Percentiles rank a stretch among this genome's conserved stretches.
Conservation (phyloP, 92 coral and sea anemone species). For the Parazoanthus darwini region DNA sequence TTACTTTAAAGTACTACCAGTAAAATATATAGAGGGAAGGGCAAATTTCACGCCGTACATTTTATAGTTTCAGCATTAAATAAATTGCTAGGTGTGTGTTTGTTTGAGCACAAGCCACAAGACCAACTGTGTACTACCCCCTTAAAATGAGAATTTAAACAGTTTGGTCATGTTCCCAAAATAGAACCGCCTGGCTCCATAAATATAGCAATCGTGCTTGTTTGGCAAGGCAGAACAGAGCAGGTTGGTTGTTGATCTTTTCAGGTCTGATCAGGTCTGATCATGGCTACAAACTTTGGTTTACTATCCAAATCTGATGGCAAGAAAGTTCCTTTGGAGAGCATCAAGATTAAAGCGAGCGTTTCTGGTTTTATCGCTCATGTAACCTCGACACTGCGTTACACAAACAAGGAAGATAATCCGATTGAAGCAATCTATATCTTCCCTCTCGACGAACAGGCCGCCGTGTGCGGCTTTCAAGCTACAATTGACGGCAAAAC, state of each 20-base stretch:
- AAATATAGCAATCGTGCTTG: too few relatives aligned
- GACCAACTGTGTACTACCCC: too few relatives aligned
- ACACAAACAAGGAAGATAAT: conserved; percentile 37
- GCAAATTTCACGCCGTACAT: too few relatives aligned
- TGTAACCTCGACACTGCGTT: conserved; percentile 39
- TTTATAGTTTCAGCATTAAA: too few relatives aligned
- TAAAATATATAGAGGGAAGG: too few relatives aligned
- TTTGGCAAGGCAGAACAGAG: too few relatives aligned
- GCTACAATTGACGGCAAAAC: conserved; percentile 84
- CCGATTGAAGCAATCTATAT: conserved; percentile 54
- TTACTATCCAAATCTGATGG: background rate
- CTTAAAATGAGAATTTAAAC: too few relatives aligned
- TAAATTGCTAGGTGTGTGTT: too few relatives aligned
- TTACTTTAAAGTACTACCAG: too few relatives aligned
- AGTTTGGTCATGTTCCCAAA: conserved; percentile 5
- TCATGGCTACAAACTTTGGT: background rate
- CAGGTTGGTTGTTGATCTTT: too few relatives aligned
- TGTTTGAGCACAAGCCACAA: too few relatives aligned
- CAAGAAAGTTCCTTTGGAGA: conserved; percentile 41
- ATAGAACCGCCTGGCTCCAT: background rate
- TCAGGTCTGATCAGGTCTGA: too few relatives aligned
- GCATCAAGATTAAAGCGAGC: conserved; percentile 41
- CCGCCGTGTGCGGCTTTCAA: conserved; percentile 89
- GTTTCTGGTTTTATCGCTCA: conserved; percentile 43
- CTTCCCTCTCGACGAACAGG: conserved; percentile 77